These are phyloP conservation scores for Thecocarcelia acutangulata DNA, from an alignment of 2,888 invertebrate genomes.

Conservation along the genomic window DNA sequence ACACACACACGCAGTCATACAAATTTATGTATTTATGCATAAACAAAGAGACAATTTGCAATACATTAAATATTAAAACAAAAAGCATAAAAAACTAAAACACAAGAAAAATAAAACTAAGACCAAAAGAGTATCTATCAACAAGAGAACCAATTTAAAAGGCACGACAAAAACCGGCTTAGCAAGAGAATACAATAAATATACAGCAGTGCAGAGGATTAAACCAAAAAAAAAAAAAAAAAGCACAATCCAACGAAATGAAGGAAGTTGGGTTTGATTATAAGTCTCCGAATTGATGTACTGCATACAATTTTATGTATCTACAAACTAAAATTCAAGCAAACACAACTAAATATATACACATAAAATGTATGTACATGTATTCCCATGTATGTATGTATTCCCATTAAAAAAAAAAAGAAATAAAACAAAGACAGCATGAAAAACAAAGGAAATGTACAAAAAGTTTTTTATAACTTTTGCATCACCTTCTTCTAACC, in stretches of 20 bases:
- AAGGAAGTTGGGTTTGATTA: conserved; percentile 51
- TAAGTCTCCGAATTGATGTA: conserved; percentile 37
- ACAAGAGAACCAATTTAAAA: conserved; percentile 57
- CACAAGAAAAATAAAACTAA: conserved; percentile 20
- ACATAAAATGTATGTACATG: neutral
- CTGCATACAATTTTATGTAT: neutral
- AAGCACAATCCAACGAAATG: conserved; percentile 21
- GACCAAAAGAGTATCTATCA: conserved; percentile 28
- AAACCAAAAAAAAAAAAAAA: conserved; percentile 28
- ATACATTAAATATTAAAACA: conserved; percentile 37
- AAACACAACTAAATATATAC: neutral
- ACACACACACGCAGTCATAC: neutral
- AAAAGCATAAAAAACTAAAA: conserved; percentile 13
- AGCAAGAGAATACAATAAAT: conserved; percentile 55
- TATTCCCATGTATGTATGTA: too few relatives aligned
- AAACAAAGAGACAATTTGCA: conserved; percentile 39
- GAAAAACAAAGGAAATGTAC: conserved; percentile 18
- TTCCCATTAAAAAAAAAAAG: too few relatives aligned
- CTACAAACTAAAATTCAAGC: neutral
- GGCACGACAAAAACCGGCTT: conserved; percentile 62
- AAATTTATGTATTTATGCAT: conserved; percentile 1
- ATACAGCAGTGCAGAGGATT: conserved; percentile 58
- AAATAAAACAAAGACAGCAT: neutral
- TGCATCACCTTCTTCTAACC: conserved; percentile 22
- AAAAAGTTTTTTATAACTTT: conserved; percentile 15